phyloP scores from a whole-genome alignment of 1,140 invertebrate species.

The Ganaspis sp. region DNA sequence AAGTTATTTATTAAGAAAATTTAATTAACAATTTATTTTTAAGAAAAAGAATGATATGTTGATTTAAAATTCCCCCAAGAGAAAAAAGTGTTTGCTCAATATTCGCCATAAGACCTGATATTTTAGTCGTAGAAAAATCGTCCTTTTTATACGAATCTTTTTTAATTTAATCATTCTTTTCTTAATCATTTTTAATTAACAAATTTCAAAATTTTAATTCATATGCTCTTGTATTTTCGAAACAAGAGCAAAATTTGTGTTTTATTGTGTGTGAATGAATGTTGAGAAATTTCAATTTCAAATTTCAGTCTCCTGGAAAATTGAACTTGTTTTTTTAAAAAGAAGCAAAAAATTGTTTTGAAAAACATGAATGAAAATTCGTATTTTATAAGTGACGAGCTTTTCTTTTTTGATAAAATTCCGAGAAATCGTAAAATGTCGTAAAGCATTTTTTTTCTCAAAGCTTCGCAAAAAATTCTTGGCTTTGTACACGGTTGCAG shows the following conservation, averaged over 20 bases:
- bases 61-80: neutral
- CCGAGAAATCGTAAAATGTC: slow-evolving; percentile 11
- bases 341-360: neutral
- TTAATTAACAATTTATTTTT: too few relatives aligned
- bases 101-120: neutral
- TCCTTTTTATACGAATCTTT: neutral
- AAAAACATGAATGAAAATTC: neutral
- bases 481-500: neutral
- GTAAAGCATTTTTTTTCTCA: neutral
- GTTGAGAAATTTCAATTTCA: neutral
- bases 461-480: slow-evolving; percentile 15
- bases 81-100: neutral
- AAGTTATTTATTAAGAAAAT: slow-evolving; percentile 37
- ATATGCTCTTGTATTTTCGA: too few relatives aligned
- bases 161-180: neutral
- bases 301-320: neutral
- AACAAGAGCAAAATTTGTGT: too few relatives aligned
- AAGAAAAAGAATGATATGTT: slow-evolving; percentile 9
- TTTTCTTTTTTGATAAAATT: neutral
- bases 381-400: neutral
- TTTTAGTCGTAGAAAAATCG: neutral
- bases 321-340: slow-evolving; percentile 12
- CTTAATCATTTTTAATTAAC: too few relatives aligned
- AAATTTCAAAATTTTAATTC: neutral
- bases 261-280: neutral